Evolutionary conservation across 2,113 vertebrate genomes (phyloP), one percentile per base, ranked within the genome.

Genomic region (Cheirogaleus medius): DNA sequence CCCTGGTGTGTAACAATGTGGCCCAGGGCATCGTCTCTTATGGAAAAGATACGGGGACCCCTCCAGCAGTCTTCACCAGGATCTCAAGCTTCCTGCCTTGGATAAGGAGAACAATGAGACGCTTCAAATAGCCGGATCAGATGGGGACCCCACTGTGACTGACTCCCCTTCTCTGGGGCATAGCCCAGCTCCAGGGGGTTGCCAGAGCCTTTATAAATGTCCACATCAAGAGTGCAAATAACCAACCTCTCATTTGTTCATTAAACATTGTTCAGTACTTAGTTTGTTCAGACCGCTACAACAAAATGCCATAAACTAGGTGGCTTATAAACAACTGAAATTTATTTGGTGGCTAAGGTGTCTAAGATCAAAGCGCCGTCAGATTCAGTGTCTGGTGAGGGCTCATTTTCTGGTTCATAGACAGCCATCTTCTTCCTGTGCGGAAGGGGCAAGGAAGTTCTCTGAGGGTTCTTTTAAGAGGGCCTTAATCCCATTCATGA

Each of bases 1-100:
- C 96, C 1, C 58, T 98, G 11, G 71, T 97, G 4, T 97, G 97
- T 64, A 78, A 52, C 56, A 82, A 25, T 0, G 94, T 94, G 49
- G 95, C 60, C 77, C 90, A 95, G 5, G 97, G 98, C 29, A 87
- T 98, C 3, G 94, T 98, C 25, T 98, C 97, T 44, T 98, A 96
- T 1, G 96, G 97, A 66, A 23, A 0, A 0, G 0, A 0, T 0
- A 0, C 3, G 0, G 96, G 90, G 2, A 60, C 1, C 1, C 89
- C 97, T 44, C 98, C 97, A 37, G 92, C 18, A 29, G 95, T 98
- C 60, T 98, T 97, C 90, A 98, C 97, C 84, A 95, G 27, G 21
- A 14, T 98, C 66, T 14, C 52, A 3, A 94, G 80, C 58, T 98
- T 88, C 87, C 32, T 86, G 2, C 5, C 90, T 37, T 97, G 97